Evolutionary conservation across 2,888 invertebrate genomes (phyloP), one percentile per base, ranked within the genome.

Genomic region (Congeria kusceri): DNA sequence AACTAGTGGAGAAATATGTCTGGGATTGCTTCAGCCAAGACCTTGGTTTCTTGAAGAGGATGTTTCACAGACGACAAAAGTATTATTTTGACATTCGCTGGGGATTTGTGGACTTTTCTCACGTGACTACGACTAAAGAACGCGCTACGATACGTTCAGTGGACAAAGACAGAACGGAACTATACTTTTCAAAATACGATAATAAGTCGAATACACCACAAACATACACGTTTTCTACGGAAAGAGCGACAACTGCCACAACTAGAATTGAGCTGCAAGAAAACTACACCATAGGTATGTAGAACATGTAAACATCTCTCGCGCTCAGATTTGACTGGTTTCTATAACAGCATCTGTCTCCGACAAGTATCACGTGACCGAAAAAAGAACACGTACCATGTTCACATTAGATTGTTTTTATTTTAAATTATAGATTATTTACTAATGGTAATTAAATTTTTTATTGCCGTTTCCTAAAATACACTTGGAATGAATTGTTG

Each of bases 181-280:
- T 87, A n/a, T 86, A 85, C 56, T 73, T 62, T 27, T 79, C 86
- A 1, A 78, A 85, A 25, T 87, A 83, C 57, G 86, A 85, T 70
- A 87, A 87, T 39, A 73, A 75, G 72, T 85, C 87, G 0, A 61
- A 62, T 9, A 25, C 56, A n/a, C 32, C 58, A 29, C 87, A 87
- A 39, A 65, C n/a, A 18, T 86, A 86, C 65, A 86, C 77, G 18
- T 87, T 87, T 53, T 70, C 70, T 2, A 77, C 86, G 0, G 67
- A 71, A n/a, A 69, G 87, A 0, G 66, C 79, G 15, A 87, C 87
- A 11, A 78, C 83, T 3, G 71, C 84, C 0, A 69, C 85, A 3
- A 81, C 84, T 0, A 77, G 32, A 1, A 69, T 87, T 39, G 86
- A 87, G 67, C 64, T 87, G n/a, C 86, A 87, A 62, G 86, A 86